phyloP scores from a whole-genome alignment of 2,888 invertebrate species.

The Deilephila elpenor region DNA sequence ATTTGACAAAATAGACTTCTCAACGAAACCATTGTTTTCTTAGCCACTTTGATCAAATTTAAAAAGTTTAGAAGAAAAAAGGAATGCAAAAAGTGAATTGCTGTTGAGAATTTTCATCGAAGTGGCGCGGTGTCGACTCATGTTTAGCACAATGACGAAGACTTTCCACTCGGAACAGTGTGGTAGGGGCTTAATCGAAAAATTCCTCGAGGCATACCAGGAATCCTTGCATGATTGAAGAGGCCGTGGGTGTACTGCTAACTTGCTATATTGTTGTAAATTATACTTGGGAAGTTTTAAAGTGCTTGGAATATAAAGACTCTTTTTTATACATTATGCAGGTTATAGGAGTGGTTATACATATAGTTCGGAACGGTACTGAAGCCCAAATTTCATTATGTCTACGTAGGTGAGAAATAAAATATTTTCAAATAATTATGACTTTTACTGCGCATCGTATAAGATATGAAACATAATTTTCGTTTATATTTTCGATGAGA shows the following conservation, averaged over 20 bases:
- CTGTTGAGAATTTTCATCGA: constrained; percentile 33
- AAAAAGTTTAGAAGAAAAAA: constrained; percentile 46
- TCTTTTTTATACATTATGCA: too few species aligned
- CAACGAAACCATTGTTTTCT: constrained; percentile 23
- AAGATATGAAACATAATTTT: too few species aligned
- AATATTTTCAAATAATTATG: too few species aligned
- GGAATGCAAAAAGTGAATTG: constrained; percentile 44
- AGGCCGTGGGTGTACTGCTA: constrained; percentile 36
- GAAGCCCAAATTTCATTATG: too few species aligned
- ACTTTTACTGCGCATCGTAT: too few species aligned
- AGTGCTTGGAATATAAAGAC: too few species aligned
- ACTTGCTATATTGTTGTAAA: constrained; percentile 1
- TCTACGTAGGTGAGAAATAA: too few species aligned
- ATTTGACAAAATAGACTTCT: constrained; percentile 15
- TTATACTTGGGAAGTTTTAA: neutral
- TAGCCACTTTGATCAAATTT: constrained; percentile 46
- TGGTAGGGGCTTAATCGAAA: constrained; percentile 61
- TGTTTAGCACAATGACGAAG: constrained; percentile 55
- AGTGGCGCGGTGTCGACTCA: constrained; percentile 51
- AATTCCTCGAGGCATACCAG: constrained; percentile 57
- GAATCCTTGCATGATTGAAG: constrained; percentile 62
- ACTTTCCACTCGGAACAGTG: constrained; percentile 42
- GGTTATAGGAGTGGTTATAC: neutral
- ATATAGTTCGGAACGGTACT: too few species aligned
- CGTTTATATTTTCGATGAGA: too few species aligned